Conservation (phyloP, 2,797 vertebrate genomes). For the Carduelis carduelis region DNA sequence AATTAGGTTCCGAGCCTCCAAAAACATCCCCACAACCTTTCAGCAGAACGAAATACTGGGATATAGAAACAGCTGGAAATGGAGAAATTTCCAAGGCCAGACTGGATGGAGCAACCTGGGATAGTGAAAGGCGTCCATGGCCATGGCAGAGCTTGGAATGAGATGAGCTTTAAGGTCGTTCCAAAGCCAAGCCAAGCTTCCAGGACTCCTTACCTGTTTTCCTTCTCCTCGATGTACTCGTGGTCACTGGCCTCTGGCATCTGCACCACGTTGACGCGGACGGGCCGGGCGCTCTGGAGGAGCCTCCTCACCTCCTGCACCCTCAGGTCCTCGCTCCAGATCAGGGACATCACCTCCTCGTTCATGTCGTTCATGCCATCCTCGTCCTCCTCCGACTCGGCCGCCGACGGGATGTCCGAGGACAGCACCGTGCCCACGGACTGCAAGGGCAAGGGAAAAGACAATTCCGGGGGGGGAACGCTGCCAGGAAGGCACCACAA, state of each 20-base stretch:
- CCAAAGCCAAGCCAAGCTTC: not conserved
- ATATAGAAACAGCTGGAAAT: not conserved
- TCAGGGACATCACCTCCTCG: conserved; percentile 91
- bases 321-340: conserved; percentile 94
- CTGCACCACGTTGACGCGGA: conserved; percentile 92
- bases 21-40: not conserved
- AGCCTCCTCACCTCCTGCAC: conserved; percentile 93
- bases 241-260: conserved; percentile 95
- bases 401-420: conserved; percentile 83
- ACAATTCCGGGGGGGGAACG: fast-evolving
- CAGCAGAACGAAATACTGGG: fast-evolving
- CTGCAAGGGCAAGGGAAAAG: not conserved
- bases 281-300: conserved; percentile 92
- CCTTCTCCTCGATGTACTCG: conserved; percentile 97
- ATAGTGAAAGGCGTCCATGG: not conserved
- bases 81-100: not conserved
- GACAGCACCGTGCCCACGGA: conserved; percentile 83
- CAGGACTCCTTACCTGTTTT: conserved; percentile 84
- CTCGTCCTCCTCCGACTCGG: conserved; percentile 93
- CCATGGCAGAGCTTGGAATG: not conserved
- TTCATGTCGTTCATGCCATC: conserved; percentile 98
- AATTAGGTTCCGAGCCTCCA: not conserved
- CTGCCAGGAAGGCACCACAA: not conserved
- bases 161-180: not conserved
- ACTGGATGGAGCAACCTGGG: not conserved